phyloP scores from a whole-genome alignment of 2,797 vertebrate genomes.

The Pyrocephalus nanus region DNA sequence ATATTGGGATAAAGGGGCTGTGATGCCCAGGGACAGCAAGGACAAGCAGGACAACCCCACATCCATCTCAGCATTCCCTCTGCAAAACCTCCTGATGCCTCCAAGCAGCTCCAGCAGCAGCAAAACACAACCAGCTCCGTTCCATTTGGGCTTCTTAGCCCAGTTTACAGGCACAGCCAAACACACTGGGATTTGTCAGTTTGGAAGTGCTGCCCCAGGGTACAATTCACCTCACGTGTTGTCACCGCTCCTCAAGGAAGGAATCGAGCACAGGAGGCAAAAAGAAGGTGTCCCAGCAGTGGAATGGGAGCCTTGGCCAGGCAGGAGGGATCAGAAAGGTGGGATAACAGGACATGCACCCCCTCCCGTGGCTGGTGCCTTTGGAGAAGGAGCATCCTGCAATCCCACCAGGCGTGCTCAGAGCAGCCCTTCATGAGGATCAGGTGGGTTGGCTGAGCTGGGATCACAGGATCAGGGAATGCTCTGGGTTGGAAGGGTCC shows the following conservation, averaged over 20 bases:
- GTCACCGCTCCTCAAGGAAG: fast-evolving
- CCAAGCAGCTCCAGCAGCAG: neutral
- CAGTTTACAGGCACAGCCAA: fast-evolving
- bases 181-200: fast-evolving
- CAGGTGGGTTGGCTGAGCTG: too few species aligned
- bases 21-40: neutral
- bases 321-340: neutral
- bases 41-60: neutral
- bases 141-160: neutral
- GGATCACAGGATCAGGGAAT: neutral
- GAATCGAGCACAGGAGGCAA: neutral
- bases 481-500: neutral
- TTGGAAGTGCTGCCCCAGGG: neutral
- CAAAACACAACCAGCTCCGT: neutral
- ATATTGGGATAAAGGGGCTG: neutral
- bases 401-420: neutral
- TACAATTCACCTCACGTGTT: neutral
- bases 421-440: fast-evolving
- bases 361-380: neutral
- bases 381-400: neutral
- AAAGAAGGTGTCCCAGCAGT: fast-evolving
- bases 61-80: too few species aligned
- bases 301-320: neutral
- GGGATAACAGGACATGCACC: fast-evolving
- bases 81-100: neutral